Percentiles rank a stretch among this genome's conserved stretches.
Evolutionary conservation across 2,888 invertebrate genomes (phyloP).

Genomic region (Thera britannica): DNA sequence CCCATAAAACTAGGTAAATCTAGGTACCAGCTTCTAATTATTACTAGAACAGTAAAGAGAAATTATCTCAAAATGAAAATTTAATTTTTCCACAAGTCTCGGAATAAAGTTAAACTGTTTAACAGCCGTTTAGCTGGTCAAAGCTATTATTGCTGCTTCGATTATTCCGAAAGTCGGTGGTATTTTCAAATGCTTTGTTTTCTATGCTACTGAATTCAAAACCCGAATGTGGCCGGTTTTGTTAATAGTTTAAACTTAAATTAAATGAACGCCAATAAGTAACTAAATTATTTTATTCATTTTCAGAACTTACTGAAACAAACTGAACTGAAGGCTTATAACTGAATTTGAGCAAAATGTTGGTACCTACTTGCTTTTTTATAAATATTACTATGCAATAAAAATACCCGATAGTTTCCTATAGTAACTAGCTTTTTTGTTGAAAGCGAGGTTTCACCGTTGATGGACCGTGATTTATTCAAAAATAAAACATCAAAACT

Average conservation of each 20-base stretch:
- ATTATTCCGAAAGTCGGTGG: conserved; percentile 21
- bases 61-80: no score
- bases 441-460: conserved; percentile 3
- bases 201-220: neutral
- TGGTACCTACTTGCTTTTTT: no score
- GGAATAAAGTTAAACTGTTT: conserved; percentile 22
- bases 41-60: no score
- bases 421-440: neutral
- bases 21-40: no score
- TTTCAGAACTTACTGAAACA: no score
- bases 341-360: no score
- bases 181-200: conserved; percentile 22
- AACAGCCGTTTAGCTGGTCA: conserved; percentile 23
- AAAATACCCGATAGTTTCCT: neutral
- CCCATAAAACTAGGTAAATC: no score
- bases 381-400: neutral
- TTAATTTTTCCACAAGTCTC: neutral
- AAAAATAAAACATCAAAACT: conserved; percentile 7
- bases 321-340: no score
- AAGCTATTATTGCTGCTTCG: conserved; percentile 32
- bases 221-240: neutral
- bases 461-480: conserved; percentile 12
- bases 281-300: no score
- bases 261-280: no score
- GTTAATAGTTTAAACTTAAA: neutral